A percentile compares a stretch with the other conserved stretches of the same genome.
Evolutionary conservation across 2,113 vertebrate genomes (phyloP).

Genomic region (Spilogale gracilis): DNA sequence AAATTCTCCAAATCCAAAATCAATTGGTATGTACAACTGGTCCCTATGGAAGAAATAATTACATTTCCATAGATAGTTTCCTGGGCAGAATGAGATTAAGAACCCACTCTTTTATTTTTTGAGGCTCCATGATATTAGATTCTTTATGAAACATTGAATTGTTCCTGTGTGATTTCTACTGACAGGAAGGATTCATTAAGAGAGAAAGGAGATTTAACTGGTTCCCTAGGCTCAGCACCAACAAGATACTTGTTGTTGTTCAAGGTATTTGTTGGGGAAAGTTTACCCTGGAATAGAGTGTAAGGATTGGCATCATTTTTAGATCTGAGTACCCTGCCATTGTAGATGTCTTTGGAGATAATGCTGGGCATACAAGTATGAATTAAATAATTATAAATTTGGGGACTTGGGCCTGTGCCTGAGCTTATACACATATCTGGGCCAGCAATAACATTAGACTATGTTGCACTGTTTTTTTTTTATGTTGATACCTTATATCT

Average conservation of each 20-base stretch:
- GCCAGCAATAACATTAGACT: background rate
- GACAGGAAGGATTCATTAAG: background rate
- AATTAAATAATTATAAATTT: conserved; percentile 3
- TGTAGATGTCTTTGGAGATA: background rate
- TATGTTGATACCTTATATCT: background rate
- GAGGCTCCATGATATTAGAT: background rate
- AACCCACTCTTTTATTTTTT: background rate
- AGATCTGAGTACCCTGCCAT: background rate
- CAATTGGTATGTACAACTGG: background rate
- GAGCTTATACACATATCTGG: background rate
- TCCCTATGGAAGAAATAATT: background rate
- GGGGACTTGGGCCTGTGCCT: background rate
- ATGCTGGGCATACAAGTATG: background rate
- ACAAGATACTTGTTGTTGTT: background rate
- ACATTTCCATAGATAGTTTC: background rate
- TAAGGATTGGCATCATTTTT: background rate
- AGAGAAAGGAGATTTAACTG: background rate
- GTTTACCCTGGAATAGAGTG: background rate
- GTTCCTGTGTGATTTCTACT: background rate
- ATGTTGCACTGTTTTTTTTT: background rate
- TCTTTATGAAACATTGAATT: background rate
- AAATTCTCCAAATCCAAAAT: background rate
- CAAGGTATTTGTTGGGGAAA: background rate
- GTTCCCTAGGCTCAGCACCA: background rate
- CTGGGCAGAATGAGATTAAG: background rate